Evolutionary conservation across 2,888 invertebrate genomes (phyloP), one percentile per base, ranked within the genome.

Genomic region (Eristalinus sepulchralis): DNA sequence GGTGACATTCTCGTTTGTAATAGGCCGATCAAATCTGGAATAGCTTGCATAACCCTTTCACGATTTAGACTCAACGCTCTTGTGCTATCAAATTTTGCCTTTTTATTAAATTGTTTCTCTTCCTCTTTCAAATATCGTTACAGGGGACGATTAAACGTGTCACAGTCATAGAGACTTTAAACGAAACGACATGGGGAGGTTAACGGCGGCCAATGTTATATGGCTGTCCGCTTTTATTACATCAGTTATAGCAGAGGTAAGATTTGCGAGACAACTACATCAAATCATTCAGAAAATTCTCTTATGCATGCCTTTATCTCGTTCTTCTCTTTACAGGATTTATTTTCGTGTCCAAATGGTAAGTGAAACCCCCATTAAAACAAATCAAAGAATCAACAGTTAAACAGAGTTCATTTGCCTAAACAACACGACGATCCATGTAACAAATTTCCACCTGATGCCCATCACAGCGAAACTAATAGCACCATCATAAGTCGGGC

Each of bases 311-410:
- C 27, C 27, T 27, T 27, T 27, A 27, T 83, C 67, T 78, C 67
- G 36, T 81, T 76, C 27, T 79, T 73, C 27, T 75, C 11, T 64
- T 89, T 89, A 22, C 84, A 92, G 89, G 92, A 92, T 90, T 91
- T 90, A 88, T 92, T 92, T 89, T 91, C 92, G 64, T 92, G 92
- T 89, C 92, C 92, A 86, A 92, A 92, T 91, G 92, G 92, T 92
- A 89, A 92, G 92, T 91, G 73, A 53, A 22, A 53, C n/a, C 5
- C 27, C 1, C 3, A 13, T 17, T 1, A n/a, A n/a, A 53, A 13
- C 5, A n/a, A 11, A n/a, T 13, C 53, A 1, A 17, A 55, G 20
- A 55, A 55, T 22, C 22, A 55, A 57, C 57, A 8, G 24, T 57
- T 27, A 57, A 57, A 20, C 24, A 17, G 8, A 17, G 22, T 57